Evolutionary conservation across 2,888 invertebrate species (phyloP), one percentile per base, ranked within the genome.

Genomic region (Eristalis intricaria): DNA sequence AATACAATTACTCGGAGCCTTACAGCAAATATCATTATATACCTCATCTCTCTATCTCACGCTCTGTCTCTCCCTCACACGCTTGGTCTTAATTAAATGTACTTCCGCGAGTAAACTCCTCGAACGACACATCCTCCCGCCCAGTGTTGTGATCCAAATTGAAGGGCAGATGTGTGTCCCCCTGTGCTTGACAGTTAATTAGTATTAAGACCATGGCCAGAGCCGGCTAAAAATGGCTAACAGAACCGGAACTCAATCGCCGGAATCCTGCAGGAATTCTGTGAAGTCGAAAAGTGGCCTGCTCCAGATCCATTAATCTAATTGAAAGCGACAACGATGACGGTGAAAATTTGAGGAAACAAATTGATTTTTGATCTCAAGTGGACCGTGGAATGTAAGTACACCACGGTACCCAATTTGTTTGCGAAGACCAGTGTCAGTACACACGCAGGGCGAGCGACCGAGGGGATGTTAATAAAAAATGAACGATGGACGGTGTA

Each of bases 291-390:
- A 80, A 87, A 78, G 76, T 87, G 84, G 87, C 87, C 79, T 87
- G 84, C 79, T 87, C 73, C 79, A 87, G 64, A 84, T 79, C 71
- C 87, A 87, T 87, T 87, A 87, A 84, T 87, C 84, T 79, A 87
- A 87, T 87, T 87, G 87, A 76, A 83, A 79, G 43, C 32, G 43
- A 26, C 26, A 3, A 26, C 26, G 26, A 26, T 15, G 32, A 76
- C 71, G 76, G 76, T 76, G 73, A 76, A 73, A 60, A 80, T 58
- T 73, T 68, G 73, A 74, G 79, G 50, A 79, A 80, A 32, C 79
- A 87, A 87, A 87, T 87, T 87, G 87, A 87, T 87, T 87, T 84
- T 75, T 79, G 68, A 87, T 73, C 58, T 84, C 23, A 76, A 84
- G 87, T 69, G 74, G 56, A 43, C 60, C 29, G 38, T 65, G 43